Evolutionary conservation across 2,113 vertebrate species (phyloP).

Genomic region (Perca schrenkii): DNA sequence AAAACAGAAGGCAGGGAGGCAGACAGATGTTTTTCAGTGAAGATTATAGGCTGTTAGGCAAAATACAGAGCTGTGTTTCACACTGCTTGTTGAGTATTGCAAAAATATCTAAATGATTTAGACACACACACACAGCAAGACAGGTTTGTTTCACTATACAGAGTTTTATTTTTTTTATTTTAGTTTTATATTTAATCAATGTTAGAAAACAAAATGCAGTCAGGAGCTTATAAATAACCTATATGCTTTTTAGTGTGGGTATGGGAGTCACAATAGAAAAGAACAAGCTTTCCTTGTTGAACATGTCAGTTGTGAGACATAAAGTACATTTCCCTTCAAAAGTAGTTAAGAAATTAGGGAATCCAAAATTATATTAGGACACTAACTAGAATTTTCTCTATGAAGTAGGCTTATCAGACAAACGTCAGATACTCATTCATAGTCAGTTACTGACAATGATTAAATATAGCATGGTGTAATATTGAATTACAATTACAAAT

Average conservation of each 20-base stretch:
- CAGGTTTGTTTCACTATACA: constrained; percentile 33
- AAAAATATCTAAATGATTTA: no score
- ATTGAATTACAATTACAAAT: constrained; percentile 23
- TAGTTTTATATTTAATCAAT: constrained; percentile 52
- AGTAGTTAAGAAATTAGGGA: constrained; percentile 17
- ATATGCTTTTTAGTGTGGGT: constrained; percentile 45
- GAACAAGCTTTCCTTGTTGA: constrained; percentile 20
- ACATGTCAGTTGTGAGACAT: constrained; percentile 54
- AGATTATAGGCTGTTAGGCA: constrained; percentile 1
- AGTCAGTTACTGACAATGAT: constrained; percentile 8
- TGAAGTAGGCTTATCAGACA: neutral
- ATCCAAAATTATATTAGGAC: neutral
- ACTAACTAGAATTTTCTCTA: neutral
- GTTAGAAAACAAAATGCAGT: constrained; percentile 69
- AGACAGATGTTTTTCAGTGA: constrained; percentile 7
- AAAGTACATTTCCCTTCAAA: neutral
- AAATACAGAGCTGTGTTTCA: constrained; percentile 6
- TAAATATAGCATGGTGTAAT: constrained; percentile 1
- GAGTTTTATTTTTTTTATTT: constrained; percentile 30
- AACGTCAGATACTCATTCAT: neutral
- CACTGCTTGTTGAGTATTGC: constrained; percentile 26
- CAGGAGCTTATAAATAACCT: constrained; percentile 45
- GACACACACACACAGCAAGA: neutral
- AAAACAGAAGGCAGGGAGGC: neutral
- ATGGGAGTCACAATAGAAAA: constrained; percentile 19